These are phyloP conservation scores for Adelognathus sp. DNA, from an alignment of 2,888 invertebrate genomes.

Conservation along the genomic window DNA sequence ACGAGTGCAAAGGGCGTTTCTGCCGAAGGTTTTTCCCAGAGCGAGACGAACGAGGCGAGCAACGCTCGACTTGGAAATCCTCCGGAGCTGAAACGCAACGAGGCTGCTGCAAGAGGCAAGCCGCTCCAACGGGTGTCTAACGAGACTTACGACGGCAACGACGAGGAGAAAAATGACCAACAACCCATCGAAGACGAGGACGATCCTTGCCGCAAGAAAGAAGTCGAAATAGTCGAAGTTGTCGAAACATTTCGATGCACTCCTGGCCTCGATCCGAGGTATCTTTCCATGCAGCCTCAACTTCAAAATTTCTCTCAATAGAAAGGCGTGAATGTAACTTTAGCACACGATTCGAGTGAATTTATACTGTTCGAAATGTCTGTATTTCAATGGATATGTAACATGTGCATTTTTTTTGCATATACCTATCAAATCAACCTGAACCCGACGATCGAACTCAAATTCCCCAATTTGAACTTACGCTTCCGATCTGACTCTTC, in stretches of 20 bases:
- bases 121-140: background rate
- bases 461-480: too few relatives aligned
- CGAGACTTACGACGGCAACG: slow-evolving; percentile 14
- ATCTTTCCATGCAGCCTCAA: background rate
- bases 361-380: too few relatives aligned
- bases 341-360: too few relatives aligned
- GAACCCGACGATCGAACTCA: too few relatives aligned
- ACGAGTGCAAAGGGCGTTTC: background rate
- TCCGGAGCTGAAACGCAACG: slow-evolving; percentile 30
- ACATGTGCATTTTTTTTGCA: too few relatives aligned
- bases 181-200: slow-evolving; percentile 60
- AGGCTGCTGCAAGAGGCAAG: slow-evolving; percentile 23
- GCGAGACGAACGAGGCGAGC: background rate
- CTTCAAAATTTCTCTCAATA: background rate
- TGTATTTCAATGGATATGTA: too few relatives aligned
- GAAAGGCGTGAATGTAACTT: background rate
- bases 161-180: background rate
- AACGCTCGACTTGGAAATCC: background rate
- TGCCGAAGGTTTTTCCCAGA: background rate
- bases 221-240: slow-evolving; percentile 22
- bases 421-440: too few relatives aligned
- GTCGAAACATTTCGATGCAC: slow-evolving; percentile 25
- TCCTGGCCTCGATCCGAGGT: slow-evolving; percentile 70
- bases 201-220: slow-evolving; percentile 63
- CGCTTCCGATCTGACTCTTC: too few relatives aligned